Percentiles rank a stretch among this genome's conserved stretches.
Conservation (phyloP, 2,113 vertebrate species). For the Aptenodytes forsteri region DNA sequence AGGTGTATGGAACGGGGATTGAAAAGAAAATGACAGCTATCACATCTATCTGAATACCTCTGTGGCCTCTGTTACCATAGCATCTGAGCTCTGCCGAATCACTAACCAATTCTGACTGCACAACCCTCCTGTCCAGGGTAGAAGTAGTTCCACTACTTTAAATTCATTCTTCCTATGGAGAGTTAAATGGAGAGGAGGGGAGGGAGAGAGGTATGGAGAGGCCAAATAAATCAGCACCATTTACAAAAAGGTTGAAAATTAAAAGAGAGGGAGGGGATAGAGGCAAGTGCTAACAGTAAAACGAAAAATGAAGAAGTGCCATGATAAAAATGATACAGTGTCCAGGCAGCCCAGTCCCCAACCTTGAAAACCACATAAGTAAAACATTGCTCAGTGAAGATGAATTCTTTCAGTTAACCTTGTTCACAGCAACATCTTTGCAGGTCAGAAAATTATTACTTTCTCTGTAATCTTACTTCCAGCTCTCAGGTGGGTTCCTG, state of each 20-base stretch:
- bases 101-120: background rate
- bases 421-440: conserved; percentile 23
- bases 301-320: background rate
- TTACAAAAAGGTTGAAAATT: conserved; percentile 7
- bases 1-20: background rate
- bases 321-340: conserved; percentile 12
- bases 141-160: background rate
- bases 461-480: background rate
- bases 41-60: background rate
- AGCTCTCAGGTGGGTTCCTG: background rate
- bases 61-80: background rate
- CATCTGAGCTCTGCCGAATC: background rate
- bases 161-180: background rate
- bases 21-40: background rate
- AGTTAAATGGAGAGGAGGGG: background rate
- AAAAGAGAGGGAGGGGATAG: background rate
- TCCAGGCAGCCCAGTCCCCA: background rate
- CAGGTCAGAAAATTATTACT: conserved; percentile 49
- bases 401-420: background rate
- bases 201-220: background rate
- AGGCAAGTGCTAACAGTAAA: background rate
- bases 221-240: background rate
- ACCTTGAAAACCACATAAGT: background rate
- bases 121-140: background rate
- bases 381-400: background rate